Evolutionary conservation across 2,113 vertebrate genomes (phyloP), one percentile per base, ranked within the genome.

Genomic region (Phylloscopus whistleri): DNA sequence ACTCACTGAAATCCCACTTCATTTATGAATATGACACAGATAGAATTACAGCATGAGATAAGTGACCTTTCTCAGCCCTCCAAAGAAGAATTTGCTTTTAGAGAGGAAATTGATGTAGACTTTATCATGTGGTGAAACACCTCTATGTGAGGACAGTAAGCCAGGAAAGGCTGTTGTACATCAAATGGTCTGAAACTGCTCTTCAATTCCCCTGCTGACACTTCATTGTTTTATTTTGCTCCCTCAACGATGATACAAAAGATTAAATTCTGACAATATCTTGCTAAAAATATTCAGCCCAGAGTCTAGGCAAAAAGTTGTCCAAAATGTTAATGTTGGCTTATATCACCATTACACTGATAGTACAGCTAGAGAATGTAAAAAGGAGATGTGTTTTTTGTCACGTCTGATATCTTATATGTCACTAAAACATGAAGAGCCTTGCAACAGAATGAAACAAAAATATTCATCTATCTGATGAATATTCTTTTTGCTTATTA

Each of bases 21-120:
- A 73, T 84, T 94, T 94, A 66, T 87, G n/a, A 87, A 94, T 82
- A 80, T 46, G 51, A 35, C 72, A 73, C 28, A 49, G 52, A 69
- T 8, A 66, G 84, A 95, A 89, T 83, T 94, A 80, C 22, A 91
- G 28, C 37, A 62, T 3, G 3, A 89, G 76, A 70, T 68, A 89
- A 72, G 74, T 82, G 58, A 74, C 37, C 43, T 64, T 52, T 94
- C 70, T 87, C 87, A 93, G 28, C 23, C 41, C 31, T 93, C 62
- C 67, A 82, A 87, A 94, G 67, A 93, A 74, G 87, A 91, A 91
- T 89, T 74, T 85, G 28, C 70, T 85, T 76, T 92, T 58, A 87
- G 64, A 87, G 56, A 72, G 26, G 33, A 41, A 82, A n/a, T 13
- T 64, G 62, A 72, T 85, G 41, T n/a, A 89, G 62, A 53, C 90